phyloP scores from a whole-genome alignment of 2,797 vertebrate genomes.

The Girardinus metallicus region DNA sequence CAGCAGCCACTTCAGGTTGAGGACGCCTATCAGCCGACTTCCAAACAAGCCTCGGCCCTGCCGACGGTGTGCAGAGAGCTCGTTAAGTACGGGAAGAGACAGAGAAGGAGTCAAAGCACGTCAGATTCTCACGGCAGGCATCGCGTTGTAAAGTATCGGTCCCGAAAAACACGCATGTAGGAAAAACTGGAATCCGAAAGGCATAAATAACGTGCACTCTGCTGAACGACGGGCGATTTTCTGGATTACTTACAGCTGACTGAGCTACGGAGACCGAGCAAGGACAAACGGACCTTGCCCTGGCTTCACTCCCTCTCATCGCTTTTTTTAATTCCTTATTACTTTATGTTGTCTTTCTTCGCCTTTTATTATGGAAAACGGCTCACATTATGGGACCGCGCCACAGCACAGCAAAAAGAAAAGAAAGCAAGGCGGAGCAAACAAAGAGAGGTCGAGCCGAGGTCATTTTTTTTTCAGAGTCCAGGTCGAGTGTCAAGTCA shows the following conservation, averaged over 20 bases:
- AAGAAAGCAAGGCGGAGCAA: constrained; percentile 17
- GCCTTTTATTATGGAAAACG: constrained; percentile 33
- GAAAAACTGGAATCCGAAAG: constrained; percentile 2
- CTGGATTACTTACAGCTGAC: constrained; percentile 29
- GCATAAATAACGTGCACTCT: constrained; percentile 12
- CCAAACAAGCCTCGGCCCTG: constrained; percentile 36
- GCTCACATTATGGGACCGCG: constrained; percentile 49
- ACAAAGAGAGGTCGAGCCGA: not conserved
- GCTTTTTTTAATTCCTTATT: constrained; percentile 49
- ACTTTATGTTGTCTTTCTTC: constrained; percentile 23
- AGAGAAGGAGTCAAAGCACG: constrained; percentile 4
- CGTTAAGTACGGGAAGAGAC: constrained; percentile 35
- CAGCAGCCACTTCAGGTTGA: constrained; percentile 61
- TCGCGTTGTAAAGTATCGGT: not conserved
- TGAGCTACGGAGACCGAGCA: constrained; percentile 29
- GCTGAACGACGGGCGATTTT: constrained; percentile 8
- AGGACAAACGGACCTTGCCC: constrained; percentile 44
- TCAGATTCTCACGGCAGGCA: constrained; percentile 10
- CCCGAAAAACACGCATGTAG: not conserved
- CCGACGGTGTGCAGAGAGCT: constrained; percentile 35
- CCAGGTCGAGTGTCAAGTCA: not conserved
- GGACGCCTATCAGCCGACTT: constrained; percentile 57
- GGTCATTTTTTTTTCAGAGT: not conserved
- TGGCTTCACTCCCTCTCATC: constrained; percentile 16
- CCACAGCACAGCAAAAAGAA: constrained; percentile 5